A percentile compares a stretch with the other conserved stretches of the same genome.
Evolutionary conservation across 2,113 vertebrate species (phyloP).

Genomic region (Crocuta crocuta): DNA sequence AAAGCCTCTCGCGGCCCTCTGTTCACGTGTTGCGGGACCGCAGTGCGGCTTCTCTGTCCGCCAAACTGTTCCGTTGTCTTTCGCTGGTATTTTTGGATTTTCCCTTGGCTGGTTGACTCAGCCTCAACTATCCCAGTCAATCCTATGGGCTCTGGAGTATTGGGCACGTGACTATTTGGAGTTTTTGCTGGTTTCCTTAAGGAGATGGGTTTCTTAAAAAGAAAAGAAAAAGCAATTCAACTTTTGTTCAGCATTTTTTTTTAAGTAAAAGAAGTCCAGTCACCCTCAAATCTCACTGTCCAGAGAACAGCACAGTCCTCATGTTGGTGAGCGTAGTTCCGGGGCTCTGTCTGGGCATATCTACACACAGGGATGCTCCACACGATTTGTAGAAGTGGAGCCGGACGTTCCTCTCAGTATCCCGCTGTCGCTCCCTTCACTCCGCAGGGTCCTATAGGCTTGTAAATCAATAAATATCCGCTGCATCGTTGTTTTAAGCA

Average conservation of each 20-base stretch:
- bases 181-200: background rate
- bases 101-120: rapidly evolving
- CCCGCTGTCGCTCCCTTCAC: background rate
- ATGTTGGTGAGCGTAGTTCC: rapidly evolving
- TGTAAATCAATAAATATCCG: background rate
- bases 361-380: rapidly evolving
- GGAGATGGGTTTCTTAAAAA: background rate
- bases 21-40: background rate
- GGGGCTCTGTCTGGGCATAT: background rate
- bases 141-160: background rate
- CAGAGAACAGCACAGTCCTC: background rate
- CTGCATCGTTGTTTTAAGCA: background rate
- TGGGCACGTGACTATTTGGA: background rate
- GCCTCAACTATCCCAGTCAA: background rate
- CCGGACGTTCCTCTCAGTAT: rapidly evolving
- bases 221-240: background rate
- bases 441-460: background rate
- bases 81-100: background rate
- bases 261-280: background rate
- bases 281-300: background rate
- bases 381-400: background rate
- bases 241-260: background rate
- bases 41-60: background rate
- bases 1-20: background rate
- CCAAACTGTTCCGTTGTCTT: background rate